phyloP scores from a whole-genome alignment of 1,140 invertebrate genomes.

The Drosophila pruinosa region DNA sequence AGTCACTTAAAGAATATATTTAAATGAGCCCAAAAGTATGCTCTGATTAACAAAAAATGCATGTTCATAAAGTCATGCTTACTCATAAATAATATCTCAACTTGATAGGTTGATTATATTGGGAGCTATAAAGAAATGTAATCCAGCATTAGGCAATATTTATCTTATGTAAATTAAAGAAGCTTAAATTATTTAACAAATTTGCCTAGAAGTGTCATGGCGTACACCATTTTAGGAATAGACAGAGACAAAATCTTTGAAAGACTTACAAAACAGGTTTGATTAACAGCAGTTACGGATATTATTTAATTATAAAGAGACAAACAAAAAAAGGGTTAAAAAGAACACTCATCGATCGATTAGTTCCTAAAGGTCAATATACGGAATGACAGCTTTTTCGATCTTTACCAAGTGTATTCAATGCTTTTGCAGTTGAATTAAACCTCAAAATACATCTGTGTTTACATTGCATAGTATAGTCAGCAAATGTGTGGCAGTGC shows the following conservation, averaged over 20 bases:
- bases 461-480: no score
- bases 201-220: background rate
- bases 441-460: no score
- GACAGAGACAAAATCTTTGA: background rate
- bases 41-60: background rate
- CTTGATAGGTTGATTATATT: background rate
- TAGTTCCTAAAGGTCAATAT: background rate
- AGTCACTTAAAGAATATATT: background rate
- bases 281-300: slow-evolving; percentile 3
- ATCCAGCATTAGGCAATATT: no score
- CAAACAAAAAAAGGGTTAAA: background rate
- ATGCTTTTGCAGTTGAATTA: background rate
- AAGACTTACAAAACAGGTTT: slow-evolving; percentile 16
- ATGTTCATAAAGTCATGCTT: background rate
- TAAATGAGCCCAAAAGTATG: slow-evolving; percentile 38
- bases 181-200: background rate
- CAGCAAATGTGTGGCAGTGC: no score
- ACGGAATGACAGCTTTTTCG: background rate
- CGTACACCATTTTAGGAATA: no score
- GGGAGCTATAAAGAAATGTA: background rate
- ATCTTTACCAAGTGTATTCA: background rate
- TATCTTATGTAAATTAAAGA: background rate
- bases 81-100: background rate
- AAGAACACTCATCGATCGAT: background rate
- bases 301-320: background rate